Percentiles rank a stretch among this genome's conserved stretches.
Evolutionary conservation across 2,888 invertebrate genomes (phyloP).

Genomic region (Mechanitis messenoides): DNA sequence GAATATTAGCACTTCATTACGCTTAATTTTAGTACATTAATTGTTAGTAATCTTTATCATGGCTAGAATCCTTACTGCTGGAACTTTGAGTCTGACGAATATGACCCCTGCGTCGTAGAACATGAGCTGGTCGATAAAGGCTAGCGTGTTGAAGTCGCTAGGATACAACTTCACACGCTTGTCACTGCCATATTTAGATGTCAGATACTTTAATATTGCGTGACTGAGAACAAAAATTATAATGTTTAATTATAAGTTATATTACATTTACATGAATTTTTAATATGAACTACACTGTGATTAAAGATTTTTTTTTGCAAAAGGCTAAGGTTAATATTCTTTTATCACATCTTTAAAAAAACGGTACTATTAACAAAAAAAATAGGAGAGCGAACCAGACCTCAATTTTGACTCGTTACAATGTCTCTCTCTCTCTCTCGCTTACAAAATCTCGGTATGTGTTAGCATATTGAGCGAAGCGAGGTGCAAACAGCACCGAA

Average conservation of each 20-base stretch:
- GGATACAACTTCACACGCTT: slow-evolving; percentile 42
- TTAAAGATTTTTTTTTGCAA: background rate
- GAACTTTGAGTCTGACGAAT: slow-evolving; percentile 40
- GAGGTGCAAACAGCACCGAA: too few relatives aligned
- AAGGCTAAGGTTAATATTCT: too few relatives aligned
- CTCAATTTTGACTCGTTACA: too few relatives aligned
- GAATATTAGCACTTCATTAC: too few relatives aligned
- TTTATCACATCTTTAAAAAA: too few relatives aligned
- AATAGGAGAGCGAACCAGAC: too few relatives aligned
- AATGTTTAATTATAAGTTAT: background rate
- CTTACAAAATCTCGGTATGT: too few relatives aligned
- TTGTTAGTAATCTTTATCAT: slow-evolving; percentile 8
- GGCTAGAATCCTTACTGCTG: slow-evolving; percentile 37
- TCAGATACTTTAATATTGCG: slow-evolving; percentile 47
- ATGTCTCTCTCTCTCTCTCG: too few relatives aligned
- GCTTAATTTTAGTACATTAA: too few relatives aligned
- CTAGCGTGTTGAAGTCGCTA: slow-evolving; percentile 38
- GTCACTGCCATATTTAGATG: slow-evolving; percentile 40
- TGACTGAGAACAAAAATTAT: slow-evolving; percentile 37
- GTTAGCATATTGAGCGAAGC: too few relatives aligned
- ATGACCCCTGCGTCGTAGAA: slow-evolving; percentile 48
- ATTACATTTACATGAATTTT: background rate
- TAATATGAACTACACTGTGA: background rate
- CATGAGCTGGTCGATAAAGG: slow-evolving; percentile 42
- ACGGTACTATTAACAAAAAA: too few relatives aligned